phyloP scores from a whole-genome alignment of 2,797 vertebrate species.

The Epinephelus awoara region DNA sequence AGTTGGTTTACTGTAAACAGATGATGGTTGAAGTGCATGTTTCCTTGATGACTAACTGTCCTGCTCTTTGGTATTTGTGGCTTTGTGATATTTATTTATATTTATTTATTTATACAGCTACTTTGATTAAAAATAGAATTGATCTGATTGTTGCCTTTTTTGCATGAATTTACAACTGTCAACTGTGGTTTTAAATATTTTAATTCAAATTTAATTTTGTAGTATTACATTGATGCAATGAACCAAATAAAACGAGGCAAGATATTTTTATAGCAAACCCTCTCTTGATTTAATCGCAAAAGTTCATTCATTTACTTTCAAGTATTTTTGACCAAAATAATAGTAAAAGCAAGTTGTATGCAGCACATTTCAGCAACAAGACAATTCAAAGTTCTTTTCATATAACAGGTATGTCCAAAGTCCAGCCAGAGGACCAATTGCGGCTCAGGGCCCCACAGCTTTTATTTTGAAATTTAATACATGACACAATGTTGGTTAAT shows the following conservation, averaged over 20 bases:
- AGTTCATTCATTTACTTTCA: neutral
- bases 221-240: neutral
- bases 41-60: neutral
- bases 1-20: constrained; percentile 31
- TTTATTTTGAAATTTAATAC: too few relatives aligned
- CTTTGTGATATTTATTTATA: neutral
- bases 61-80: neutral
- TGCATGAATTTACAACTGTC: neutral
- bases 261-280: too few relatives aligned
- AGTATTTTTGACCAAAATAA: too few relatives aligned
- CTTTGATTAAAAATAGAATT: neutral
- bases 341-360: too few relatives aligned
- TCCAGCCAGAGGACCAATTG: too few relatives aligned
- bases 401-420: too few relatives aligned
- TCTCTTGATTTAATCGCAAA: neutral
- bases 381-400: too few relatives aligned
- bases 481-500: too few relatives aligned
- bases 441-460: too few relatives aligned
- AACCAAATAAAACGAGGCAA: neutral
- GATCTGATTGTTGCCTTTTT: neutral
- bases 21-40: constrained; percentile 12
- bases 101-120: neutral
- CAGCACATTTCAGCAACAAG: too few relatives aligned
- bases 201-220: neutral
- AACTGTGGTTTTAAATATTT: neutral